These are phyloP conservation scores for Oenanthe oenanthe DNA, from an alignment of 2,113 vertebrate genomes.

Conservation along the genomic window DNA sequence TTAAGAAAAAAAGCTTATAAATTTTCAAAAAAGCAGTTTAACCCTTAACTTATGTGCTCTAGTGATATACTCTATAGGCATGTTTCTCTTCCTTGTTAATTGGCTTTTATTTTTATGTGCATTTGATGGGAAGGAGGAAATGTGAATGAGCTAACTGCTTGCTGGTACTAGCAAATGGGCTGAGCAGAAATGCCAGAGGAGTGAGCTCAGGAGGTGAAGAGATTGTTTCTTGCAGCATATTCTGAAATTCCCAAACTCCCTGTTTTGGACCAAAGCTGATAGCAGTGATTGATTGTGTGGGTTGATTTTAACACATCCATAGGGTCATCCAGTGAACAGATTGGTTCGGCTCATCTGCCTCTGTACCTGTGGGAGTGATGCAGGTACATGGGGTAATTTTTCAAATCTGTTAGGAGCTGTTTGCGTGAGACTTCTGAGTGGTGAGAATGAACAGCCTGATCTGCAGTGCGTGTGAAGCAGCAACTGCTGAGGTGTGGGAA, in stretches of 20 bases:
- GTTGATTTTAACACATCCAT: neutral
- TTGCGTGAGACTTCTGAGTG: neutral
- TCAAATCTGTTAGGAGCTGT: neutral
- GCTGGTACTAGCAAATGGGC: neutral
- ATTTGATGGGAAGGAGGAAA: neutral
- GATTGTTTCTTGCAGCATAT: neutral
- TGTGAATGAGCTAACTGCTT: neutral
- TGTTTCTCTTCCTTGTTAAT: constrained; percentile 7
- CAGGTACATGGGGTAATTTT: neutral
- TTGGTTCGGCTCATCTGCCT: neutral
- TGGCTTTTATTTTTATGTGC: neutral
- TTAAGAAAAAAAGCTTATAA: neutral
- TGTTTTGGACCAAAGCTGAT: neutral
- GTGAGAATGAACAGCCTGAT: neutral
- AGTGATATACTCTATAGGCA: neutral
- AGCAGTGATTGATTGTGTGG: constrained; percentile 24
- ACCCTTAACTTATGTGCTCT: constrained; percentile 9
- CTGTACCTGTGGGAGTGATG: neutral
- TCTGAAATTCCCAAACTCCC: constrained; percentile 7
- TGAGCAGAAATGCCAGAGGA: neutral
- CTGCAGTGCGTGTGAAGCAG: neutral
- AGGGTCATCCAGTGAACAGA: neutral
- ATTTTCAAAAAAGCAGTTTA: constrained; percentile 23
- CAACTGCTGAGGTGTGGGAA: neutral
- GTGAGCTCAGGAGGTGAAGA: neutral